These are phyloP conservation scores for Spheniscus humboldti DNA, from an alignment of 2,797 vertebrate genomes.

Conservation along the genomic window DNA sequence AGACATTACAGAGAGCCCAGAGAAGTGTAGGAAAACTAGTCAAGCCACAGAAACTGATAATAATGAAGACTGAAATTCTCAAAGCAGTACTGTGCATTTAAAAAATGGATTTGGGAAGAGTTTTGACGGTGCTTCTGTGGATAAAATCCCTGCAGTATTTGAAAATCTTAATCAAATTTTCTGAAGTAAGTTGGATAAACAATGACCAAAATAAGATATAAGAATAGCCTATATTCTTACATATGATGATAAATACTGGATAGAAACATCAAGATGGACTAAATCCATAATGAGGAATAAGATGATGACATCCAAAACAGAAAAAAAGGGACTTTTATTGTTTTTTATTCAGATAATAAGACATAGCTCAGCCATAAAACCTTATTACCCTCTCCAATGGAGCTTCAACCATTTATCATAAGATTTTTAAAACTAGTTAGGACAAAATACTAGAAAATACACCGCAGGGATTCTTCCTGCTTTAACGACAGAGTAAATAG, in stretches of 20 bases:
- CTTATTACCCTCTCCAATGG: not conserved
- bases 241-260: not conserved
- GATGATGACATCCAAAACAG: not conserved
- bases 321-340: not conserved
- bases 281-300: not conserved
- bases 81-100: not conserved
- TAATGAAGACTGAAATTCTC: not conserved
- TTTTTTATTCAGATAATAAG: slow-evolving; percentile 26
- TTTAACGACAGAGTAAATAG: not conserved
- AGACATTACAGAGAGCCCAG: not conserved
- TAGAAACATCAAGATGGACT: not conserved
- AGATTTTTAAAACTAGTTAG: slow-evolving; percentile 11
- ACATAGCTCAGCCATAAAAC: not conserved
- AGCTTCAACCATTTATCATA: slow-evolving; percentile 3
- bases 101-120: not conserved
- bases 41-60: not conserved
- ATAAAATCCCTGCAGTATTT: not conserved
- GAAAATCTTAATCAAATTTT: not conserved
- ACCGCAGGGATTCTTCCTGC: not conserved
- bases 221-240: not conserved
- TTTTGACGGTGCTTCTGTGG: not conserved
- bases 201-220: not conserved
- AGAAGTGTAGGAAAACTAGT: not conserved
- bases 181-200: not conserved
- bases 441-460: not conserved